A percentile compares a stretch with the other conserved stretches of the same genome.
phyloP scores from a whole-genome alignment of 2,888 invertebrate species.

The Chromoteleia sp. region DNA sequence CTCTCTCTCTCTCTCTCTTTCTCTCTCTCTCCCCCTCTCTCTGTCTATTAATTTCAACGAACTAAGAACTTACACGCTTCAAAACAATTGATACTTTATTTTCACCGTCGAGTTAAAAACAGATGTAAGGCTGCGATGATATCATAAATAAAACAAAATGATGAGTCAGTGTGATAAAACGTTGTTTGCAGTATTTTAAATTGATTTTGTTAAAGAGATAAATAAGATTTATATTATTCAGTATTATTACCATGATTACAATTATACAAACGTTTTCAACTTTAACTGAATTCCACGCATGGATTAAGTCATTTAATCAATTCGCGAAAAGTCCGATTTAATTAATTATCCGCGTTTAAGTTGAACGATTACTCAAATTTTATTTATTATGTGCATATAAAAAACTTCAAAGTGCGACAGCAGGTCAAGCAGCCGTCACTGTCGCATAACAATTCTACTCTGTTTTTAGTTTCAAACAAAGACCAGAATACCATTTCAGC shows the following conservation, averaged over 20 bases:
- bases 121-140: slow-evolving; percentile 14
- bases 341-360: slow-evolving; percentile 15
- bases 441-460: slow-evolving; percentile 55
- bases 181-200: slow-evolving; percentile 17
- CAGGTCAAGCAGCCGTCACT: slow-evolving; percentile 66
- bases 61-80: slow-evolving; percentile 14
- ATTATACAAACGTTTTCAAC: background rate
- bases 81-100: slow-evolving; percentile 38
- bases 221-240: too few species aligned
- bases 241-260: too few species aligned
- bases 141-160: slow-evolving; percentile 44
- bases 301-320: background rate
- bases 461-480: slow-evolving; percentile 58
- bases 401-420: slow-evolving; percentile 55
- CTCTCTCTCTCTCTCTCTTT: too few species aligned
- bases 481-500: slow-evolving; percentile 56
- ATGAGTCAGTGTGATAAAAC: slow-evolving; percentile 27
- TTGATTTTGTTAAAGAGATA: slow-evolving; percentile 9
- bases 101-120: slow-evolving; percentile 14
- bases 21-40: too few species aligned
- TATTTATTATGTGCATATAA: slow-evolving; percentile 60
- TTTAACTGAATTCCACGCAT: background rate
- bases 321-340: background rate
- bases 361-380: slow-evolving; percentile 33
- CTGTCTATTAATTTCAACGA: slow-evolving; percentile 41